Evolutionary conservation across 1,140 invertebrate genomes (phyloP), one percentile per base, ranked within the genome.

Genomic region (Belonocnema kinseyi): DNA sequence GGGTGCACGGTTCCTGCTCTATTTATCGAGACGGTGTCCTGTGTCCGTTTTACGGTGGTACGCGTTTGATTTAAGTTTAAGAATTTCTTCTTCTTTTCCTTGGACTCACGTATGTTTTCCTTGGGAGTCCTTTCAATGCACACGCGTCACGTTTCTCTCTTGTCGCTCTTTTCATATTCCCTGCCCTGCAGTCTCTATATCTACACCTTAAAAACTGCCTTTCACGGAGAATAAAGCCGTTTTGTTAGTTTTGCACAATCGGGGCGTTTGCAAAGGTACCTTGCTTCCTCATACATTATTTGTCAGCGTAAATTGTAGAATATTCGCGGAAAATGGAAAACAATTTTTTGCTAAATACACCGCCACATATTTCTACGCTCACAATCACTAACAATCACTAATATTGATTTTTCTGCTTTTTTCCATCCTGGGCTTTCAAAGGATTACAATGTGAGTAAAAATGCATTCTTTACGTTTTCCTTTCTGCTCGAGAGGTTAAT

Each of bases 361-460:
- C 58, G 16, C 21, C 58, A 66, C 26, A 16, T 66, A 46, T 66
- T 66, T 7, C 7, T 33, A 26, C 4, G 19, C 58, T 33, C 16
- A 66, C 26, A 40, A 66, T 61, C 53, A 80, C 71, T 78, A 81
- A 66, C 58, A 40, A 66, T 53, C 52, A 80, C 71, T 79, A 81
- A 81, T 82, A 61, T 74, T 71, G 3, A 79, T 80, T 81, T 21
- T 75, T 75, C 56, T 73, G 77, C 73, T 77, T 76, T 77, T 75
- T 76, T 77, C 54, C 83, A 83, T 79, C 77, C 77, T 84, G 73
- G 84, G 84, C 78, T 85, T 87, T 82, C 66, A 73, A 81, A 89
- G 88, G 86, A 84, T 84, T 84, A 78, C 82, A 86, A 83, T 89
- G 88, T 89, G 87, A 89, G 88, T 88, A 88, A 50, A 50, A 73